Conservation (phyloP, 64 coral and sea anemone species). For the Montipora efflorescens region DNA sequence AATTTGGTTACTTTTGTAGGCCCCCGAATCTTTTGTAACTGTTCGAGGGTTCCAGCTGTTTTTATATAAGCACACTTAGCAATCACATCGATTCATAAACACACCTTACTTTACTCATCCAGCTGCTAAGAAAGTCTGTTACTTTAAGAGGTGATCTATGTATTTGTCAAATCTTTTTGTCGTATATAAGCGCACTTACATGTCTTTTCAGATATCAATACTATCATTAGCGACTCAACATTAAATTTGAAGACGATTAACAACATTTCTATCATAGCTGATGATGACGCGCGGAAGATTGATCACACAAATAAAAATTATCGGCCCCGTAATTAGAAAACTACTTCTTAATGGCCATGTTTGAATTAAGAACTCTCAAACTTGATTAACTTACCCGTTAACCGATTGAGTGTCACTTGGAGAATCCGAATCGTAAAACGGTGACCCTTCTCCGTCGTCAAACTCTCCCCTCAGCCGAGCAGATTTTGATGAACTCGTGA, state of each 20-base stretch:
- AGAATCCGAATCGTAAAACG: conserved; percentile 66
- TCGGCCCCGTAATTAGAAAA: conserved; percentile 7
- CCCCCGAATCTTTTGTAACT: background rate
- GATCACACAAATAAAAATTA: conserved; percentile 16
- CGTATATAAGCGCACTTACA: background rate
- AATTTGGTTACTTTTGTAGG: background rate
- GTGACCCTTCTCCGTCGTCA: background rate
- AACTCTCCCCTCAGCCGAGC: background rate
- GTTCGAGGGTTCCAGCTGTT: conserved; percentile 26
- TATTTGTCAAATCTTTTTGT: background rate
- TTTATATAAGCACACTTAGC: background rate
- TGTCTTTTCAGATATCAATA: background rate
- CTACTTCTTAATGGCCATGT: conserved; percentile 44
- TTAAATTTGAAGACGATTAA: background rate
- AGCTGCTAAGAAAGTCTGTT: background rate
- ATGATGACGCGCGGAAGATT: background rate
- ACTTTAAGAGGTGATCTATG: background rate
- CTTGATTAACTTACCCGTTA: conserved; percentile 41
- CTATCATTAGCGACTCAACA: background rate
- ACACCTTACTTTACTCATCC: background rate
- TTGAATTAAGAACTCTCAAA: conserved; percentile 43
- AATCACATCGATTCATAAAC: conserved; percentile 32
- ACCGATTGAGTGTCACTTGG: conserved; percentile 40
- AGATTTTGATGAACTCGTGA: background rate
- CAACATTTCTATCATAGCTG: background rate